Evolutionary conservation across 2,797 vertebrate species (phyloP), one percentile per base, ranked within the genome.

Genomic region (Artibeus lituratus): DNA sequence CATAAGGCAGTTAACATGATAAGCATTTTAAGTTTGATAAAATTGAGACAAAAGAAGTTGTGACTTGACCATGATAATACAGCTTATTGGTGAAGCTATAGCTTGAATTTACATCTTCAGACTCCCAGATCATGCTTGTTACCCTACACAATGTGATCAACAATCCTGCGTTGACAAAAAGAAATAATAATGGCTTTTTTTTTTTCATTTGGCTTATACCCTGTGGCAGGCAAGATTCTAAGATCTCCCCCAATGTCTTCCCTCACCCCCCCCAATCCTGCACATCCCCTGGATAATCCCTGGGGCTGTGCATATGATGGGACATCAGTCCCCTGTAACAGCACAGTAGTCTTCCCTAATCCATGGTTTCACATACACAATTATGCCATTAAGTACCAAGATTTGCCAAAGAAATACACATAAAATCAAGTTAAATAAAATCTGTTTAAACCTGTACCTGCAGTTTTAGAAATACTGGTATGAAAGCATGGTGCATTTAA

Each of bases 1-100:
- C 12, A 59, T 57, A 39, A 32, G 65, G 70, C n/a, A 84, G 24
- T 14, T 59, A 70, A 74, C 42, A 70, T 39, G 73, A 76, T 70
- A 67, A 82, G 69, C 37, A 53, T 76, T 76, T 73, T 90, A 87
- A 74, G 18, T 76, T 89, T 16, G 21, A 74, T 95, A 78, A 96
- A 91, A 90, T 19, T 62, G 35, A 7, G 32, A 57, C 65, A 57
- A 91, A 74, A 76, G 16, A 84, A 72, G 26, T 69, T 53, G 35
- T 69, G n/a, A 78, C 47, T 80, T 42, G 22, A 55, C 73, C 35
- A 21, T n/a, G 14, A 67, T 49, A 82, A 76, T 32, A 73, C 18
- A 77, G 51, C 15, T 85, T 53, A 81, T 24, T 70, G n/a, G 22
- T 70, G 42, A 92, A 82, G 22, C 16, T 47, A 49, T 2, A 55